Evolutionary conservation across 2,113 vertebrate genomes (phyloP), one percentile per base, ranked within the genome.

Genomic region (Corythaixoides concolor): DNA sequence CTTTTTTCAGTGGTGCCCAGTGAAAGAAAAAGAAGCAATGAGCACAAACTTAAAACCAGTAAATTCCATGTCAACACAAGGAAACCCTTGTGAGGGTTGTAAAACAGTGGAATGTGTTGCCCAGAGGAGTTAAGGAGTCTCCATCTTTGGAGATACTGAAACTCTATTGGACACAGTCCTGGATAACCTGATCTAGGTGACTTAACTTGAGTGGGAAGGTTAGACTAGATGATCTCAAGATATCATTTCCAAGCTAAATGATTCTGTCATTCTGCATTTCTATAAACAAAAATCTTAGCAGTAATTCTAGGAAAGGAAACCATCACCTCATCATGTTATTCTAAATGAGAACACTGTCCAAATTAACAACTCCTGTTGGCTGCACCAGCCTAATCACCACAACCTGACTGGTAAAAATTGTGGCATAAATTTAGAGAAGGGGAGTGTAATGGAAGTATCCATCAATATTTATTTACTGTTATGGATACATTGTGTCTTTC

Each of bases 391-490:
- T 6, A 41, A 17, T 90, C 58, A 58, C 39, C 67, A 27, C 3
- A 14, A 56, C 23, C 74, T 78, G 63, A 84, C 50, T 70, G 33
- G 20, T 59, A 92, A 21, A 87, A 75, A 81, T 64, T 81, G 4
- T 30, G 70, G 52, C 15, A 78, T 35, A 52, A 89, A 88, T 84
- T 92, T 83, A 66, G 58, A 73, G n/a, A 81, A 90, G 11, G 27
- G 8, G 13, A 72, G 19, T 68, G 11, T 79, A 89, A 92, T 45
- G 10, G 73, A 90, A 74, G 18, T 32, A 90, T 55, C 39, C 28
- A 67, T 89, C 64, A 88, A 56, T 79, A 94, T 85, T 88, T 93
- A 69, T 88, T 91, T 94, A 64, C n/a, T 62, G 73, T 70, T 91
- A 88, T 53, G 41, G 19, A 64, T 79, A 70, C 21, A 30, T 45